Evolutionary conservation across 2,888 invertebrate species (phyloP), one percentile per base, ranked within the genome.

Genomic region (Hetaerina titia): DNA sequence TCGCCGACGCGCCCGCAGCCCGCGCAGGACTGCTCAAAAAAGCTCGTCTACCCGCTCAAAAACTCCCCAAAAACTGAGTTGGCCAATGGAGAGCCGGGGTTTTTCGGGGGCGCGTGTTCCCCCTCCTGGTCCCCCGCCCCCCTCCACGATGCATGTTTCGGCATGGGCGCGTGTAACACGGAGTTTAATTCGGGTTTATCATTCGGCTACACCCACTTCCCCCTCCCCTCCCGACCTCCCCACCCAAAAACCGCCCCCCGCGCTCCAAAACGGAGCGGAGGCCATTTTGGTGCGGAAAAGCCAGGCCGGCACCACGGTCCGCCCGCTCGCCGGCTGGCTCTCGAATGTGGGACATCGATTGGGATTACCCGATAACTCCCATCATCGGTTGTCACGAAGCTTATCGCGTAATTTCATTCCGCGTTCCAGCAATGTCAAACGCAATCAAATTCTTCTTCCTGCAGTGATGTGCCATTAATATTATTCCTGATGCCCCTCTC

Each of bases 331-430:
- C 45, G 45, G 45, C 45, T 45, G 2, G 45, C 45, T 45, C 45
- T 17, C 11, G 81, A 81, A 81, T 81, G 81, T 81, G 81, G 81
- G 90, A 64, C 92, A 69, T 92, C 69, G 92, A 92, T 92, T 69
- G 69, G 92, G 92, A 74, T 92, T 74, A 74, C 45, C 45, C 92
- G 92, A 92, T 92, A 92, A 92, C 92, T 92, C 64, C 92, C 92
- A 92, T 92, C 92, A 69, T 92, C 92, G 92, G 74, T 92, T 92
- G 92, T 92, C 92, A 74, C 92, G 19, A 19, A 56, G 64, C 92
- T 92, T 92, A 92, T 92, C 92, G 69, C 69, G 92, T 92, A 92
- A 92, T 92, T 92, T 92, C 92, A 92, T 92, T 92, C 92, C 92
- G 69, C 64, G 69, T 74, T 74, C 69, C 92, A 56, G 69, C 63